These are phyloP conservation scores for Typhlomys cinereus DNA, from an alignment of 2,113 vertebrate species.

Conservation along the genomic window DNA sequence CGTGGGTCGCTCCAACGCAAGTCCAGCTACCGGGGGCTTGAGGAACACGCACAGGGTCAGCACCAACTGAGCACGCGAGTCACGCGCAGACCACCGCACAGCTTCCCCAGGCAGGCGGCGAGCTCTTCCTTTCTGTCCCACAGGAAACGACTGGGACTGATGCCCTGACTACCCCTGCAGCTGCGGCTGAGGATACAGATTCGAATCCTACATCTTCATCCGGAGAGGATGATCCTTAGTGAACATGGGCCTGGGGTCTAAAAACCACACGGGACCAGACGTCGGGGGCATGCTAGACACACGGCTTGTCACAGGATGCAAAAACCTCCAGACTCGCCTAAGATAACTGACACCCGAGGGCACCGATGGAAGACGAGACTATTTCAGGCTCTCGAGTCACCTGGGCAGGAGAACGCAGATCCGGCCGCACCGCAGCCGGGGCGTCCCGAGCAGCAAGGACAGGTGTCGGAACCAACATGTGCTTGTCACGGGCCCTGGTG, in stretches of 20 bases:
- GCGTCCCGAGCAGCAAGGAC: not conserved
- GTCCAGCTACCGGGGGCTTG: not conserved
- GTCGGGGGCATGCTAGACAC: not conserved
- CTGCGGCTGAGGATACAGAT: not conserved
- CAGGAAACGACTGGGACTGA: too few relatives aligned
- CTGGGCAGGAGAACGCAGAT: too few relatives aligned
- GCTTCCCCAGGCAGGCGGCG: rapidly evolving
- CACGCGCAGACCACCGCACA: rapidly evolving
- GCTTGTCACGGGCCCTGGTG: not conserved
- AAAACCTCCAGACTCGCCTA: not conserved
- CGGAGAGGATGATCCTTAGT: not conserved
- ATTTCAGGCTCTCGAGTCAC: rapidly evolving
- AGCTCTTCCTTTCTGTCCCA: not conserved
- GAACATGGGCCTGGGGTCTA: not conserved
- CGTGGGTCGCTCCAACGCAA: not conserved
- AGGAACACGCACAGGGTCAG: rapidly evolving
- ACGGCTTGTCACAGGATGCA: not conserved
- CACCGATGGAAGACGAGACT: rapidly evolving
- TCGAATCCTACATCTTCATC: not conserved
- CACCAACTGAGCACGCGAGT: too few relatives aligned
- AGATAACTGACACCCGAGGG: rapidly evolving
- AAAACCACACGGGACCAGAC: not conserved
- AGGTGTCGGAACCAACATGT: not conserved
- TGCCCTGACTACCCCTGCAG: not conserved
- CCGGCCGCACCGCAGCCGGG: not conserved